Percentiles rank a stretch among this genome's conserved stretches.
These are phyloP conservation scores for Tiliqua scincoides DNA, from an alignment of 2,113 vertebrate species.

Conservation along the genomic window DNA sequence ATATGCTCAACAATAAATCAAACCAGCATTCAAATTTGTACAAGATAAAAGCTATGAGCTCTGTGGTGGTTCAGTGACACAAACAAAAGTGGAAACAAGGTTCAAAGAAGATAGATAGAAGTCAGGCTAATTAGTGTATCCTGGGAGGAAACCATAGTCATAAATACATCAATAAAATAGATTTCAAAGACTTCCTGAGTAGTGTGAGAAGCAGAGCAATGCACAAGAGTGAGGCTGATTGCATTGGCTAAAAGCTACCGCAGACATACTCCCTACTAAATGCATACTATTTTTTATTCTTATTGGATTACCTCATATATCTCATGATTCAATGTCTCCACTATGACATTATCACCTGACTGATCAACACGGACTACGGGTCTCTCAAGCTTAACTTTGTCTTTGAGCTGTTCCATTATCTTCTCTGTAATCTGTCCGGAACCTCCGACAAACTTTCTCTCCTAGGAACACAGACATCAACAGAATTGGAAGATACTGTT, in stretches of 20 bases:
- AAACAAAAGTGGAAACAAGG: conserved; percentile 14
- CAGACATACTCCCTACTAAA: conserved; percentile 53
- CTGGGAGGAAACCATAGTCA: not conserved
- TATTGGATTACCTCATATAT: conserved; percentile 83
- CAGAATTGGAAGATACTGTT: conserved; percentile 25
- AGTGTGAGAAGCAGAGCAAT: conserved; percentile 40
- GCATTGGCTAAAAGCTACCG: conserved; percentile 58
- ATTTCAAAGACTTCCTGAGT: conserved; percentile 8
- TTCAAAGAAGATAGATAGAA: conserved; percentile 27
- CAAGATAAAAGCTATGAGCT: conserved; percentile 6
- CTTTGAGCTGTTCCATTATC: conserved; percentile 85
- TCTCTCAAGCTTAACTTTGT: conserved; percentile 84
- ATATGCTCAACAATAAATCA: not conserved
- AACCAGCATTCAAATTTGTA: conserved; percentile 6
- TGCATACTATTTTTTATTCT: conserved; percentile 46
- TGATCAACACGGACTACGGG: conserved; percentile 92
- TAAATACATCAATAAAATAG: conserved; percentile 50
- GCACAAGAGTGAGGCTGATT: conserved; percentile 54
- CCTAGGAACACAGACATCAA: conserved; percentile 73
- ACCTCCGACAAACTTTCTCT: conserved; percentile 94
- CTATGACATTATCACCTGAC: conserved; percentile 81
- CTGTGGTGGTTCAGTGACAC: conserved; percentile 22
- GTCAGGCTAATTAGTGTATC: conserved; percentile 48
- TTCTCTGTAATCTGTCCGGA: conserved; percentile 91
- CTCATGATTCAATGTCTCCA: conserved; percentile 88